Conservation (phyloP, 1,140 invertebrate species). For the Drosophila grimshawi region DNA sequence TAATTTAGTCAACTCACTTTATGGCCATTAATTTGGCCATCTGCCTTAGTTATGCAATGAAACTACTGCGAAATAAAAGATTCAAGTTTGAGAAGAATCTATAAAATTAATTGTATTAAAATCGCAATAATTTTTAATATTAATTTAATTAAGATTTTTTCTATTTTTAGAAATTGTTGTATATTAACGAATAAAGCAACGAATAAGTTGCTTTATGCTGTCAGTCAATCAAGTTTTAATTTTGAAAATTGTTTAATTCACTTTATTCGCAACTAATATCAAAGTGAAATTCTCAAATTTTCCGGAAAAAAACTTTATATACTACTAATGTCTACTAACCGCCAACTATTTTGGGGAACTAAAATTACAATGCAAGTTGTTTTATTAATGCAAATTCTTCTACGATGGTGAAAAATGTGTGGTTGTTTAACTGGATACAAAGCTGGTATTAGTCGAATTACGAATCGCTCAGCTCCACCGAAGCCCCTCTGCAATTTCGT, state of each 20-base stretch:
- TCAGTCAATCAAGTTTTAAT: constrained; percentile 1
- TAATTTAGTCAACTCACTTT: constrained; percentile 48
- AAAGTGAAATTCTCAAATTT: constrained; percentile 7
- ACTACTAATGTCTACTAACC: too few relatives aligned
- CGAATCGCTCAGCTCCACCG: not conserved
- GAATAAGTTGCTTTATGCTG: not conserved
- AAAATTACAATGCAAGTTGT: constrained; percentile 31
- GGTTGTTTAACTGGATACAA: constrained; percentile 4
- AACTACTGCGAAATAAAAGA: not conserved
- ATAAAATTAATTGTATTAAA: not conserved
- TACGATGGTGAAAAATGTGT: constrained; percentile 32
- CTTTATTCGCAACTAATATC: constrained; percentile 10
- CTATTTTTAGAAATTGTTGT: not conserved
- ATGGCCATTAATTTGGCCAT: constrained; percentile 35
- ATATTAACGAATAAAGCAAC: not conserved
- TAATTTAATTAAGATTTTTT: not conserved
- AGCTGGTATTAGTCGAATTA: constrained; percentile 1
- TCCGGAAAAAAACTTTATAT: not conserved
- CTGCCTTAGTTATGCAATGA: not conserved
- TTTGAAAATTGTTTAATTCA: not conserved
- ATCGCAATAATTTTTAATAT: too few relatives aligned
- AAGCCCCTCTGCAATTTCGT: constrained; percentile 20
- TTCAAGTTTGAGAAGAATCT: not conserved
- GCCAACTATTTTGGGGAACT: not conserved
- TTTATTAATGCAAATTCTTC: constrained; percentile 44